Evolutionary conservation across 2,797 vertebrate genomes (phyloP).

Genomic region (Pantherophis vulpinus): DNA sequence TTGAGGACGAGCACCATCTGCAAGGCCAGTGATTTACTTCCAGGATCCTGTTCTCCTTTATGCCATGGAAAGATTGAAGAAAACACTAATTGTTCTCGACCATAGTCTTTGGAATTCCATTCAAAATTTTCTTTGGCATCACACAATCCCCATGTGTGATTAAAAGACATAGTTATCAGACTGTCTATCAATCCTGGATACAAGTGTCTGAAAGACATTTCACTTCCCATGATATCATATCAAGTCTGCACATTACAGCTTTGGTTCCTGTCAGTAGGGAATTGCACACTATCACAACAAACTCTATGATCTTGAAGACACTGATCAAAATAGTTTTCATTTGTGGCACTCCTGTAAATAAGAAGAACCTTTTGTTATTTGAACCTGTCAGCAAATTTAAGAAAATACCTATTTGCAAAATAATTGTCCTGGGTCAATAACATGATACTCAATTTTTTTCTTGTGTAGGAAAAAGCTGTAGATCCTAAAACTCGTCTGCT

Average conservation of each 20-base stretch:
- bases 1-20: not conserved
- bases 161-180: not conserved
- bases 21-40: not conserved
- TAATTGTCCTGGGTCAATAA: not conserved
- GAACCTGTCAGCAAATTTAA: not conserved
- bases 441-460: not conserved
- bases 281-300: not conserved
- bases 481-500: conserved; percentile 93
- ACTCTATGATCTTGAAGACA: not conserved
- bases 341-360: not conserved
- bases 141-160: not conserved
- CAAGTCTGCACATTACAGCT: not conserved
- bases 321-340: not conserved
- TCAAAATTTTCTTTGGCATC: not conserved
- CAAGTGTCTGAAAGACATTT: not conserved
- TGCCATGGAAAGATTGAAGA: not conserved
- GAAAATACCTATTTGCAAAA: not conserved
- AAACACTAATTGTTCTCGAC: not conserved
- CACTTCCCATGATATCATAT: not conserved
- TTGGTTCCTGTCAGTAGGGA: not conserved
- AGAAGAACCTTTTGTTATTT: not conserved
- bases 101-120: not conserved
- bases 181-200: not conserved
- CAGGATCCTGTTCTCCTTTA: not conserved
- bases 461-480: conserved; percentile 90